Evolutionary conservation across 2,113 vertebrate species (phyloP).

Genomic region (Oreochromis aureus): DNA sequence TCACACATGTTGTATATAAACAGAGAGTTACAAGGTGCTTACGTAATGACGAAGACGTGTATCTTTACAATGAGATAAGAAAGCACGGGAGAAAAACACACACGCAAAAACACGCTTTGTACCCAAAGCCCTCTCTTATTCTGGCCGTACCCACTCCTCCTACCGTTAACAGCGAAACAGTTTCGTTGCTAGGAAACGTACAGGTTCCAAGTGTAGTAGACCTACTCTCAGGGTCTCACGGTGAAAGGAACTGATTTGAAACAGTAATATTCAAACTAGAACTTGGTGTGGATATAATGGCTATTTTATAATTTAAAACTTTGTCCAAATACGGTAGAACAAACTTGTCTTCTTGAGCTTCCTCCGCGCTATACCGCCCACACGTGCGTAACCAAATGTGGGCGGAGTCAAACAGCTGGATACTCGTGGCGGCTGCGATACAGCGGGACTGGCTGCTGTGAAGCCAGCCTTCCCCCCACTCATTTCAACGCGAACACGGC

Average conservation of each 20-base stretch:
- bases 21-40: neutral
- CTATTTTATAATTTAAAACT: neutral
- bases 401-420: slow-evolving; percentile 58
- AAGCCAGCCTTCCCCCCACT: neutral
- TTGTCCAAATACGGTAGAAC: neutral
- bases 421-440: slow-evolving; percentile 28
- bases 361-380: neutral
- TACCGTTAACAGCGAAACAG: neutral
- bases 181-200: neutral
- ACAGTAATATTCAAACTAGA: neutral
- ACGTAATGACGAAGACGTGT: neutral
- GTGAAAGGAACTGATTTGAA: neutral
- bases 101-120: neutral
- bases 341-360: neutral
- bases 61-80: neutral
- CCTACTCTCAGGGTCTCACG: neutral
- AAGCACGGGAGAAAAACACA: neutral
- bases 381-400: neutral
- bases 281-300: neutral
- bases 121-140: neutral
- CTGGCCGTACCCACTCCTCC: neutral
- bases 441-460: neutral
- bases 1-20: neutral
- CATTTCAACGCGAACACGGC: neutral
- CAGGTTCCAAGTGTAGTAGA: neutral